These are phyloP conservation scores for Troides helena DNA, from an alignment of 2,888 invertebrate species.

Conservation along the genomic window DNA sequence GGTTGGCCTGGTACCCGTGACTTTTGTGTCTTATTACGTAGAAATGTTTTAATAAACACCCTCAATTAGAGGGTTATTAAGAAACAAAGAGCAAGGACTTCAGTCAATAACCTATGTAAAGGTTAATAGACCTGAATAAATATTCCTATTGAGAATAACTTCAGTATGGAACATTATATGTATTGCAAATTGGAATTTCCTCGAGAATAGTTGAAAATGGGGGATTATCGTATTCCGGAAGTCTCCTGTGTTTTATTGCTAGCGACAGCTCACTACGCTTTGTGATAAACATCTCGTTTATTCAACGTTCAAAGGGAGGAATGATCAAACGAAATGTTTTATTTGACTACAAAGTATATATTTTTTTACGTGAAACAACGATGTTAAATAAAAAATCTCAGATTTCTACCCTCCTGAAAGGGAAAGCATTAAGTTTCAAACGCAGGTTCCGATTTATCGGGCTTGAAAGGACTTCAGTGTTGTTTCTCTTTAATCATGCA, in stretches of 20 bases:
- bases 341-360: background rate
- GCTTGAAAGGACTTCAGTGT: too few species aligned
- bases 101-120: too few species aligned
- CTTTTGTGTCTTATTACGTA: too few species aligned
- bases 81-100: too few species aligned
- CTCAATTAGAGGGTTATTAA: too few species aligned
- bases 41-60: too few species aligned
- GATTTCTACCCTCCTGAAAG: background rate
- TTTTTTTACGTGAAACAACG: background rate
- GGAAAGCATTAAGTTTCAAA: background rate
- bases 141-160: too few species aligned
- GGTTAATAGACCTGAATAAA: too few species aligned
- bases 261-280: constrained; percentile 17
- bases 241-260: constrained; percentile 7
- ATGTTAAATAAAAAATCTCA: background rate
- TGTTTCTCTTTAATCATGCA: too few species aligned
- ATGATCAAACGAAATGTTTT: constrained; percentile 27
- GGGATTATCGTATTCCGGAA: constrained; percentile 15
- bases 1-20: too few species aligned
- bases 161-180: background rate
- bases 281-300: constrained; percentile 26
- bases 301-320: constrained; percentile 22
- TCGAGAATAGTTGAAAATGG: constrained; percentile 11
- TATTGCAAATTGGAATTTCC: background rate
- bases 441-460: background rate